phyloP scores from a whole-genome alignment of 2,113 vertebrate genomes.

The Tragelaphus scriptus region DNA sequence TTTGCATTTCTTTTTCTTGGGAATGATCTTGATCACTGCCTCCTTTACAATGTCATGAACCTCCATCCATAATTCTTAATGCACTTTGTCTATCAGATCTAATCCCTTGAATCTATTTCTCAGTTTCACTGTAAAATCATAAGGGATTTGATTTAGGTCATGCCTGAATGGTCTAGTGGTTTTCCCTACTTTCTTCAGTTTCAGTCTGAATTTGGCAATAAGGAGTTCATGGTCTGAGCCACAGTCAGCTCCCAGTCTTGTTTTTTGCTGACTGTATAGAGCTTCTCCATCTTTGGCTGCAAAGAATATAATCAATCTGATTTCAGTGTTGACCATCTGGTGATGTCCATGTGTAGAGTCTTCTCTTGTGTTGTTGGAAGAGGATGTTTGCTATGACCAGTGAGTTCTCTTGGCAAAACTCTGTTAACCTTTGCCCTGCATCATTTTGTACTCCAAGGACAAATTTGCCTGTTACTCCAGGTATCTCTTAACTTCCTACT shows the following conservation, averaged over 20 bases:
- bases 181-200: not conserved
- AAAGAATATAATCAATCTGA: not conserved
- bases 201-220: not conserved
- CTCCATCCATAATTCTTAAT: not conserved
- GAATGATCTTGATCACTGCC: not conserved
- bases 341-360: not conserved
- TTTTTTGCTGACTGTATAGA: not conserved
- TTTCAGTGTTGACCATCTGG: not conserved
- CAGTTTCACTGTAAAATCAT: not conserved
- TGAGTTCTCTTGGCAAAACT: not conserved
- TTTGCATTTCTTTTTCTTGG: not conserved
- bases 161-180: not conserved
- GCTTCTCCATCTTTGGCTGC: not conserved
- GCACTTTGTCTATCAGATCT: not conserved
- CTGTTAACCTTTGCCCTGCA: not conserved
- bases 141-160: not conserved
- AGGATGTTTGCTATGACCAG: not conserved
- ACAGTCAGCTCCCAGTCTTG: not conserved
- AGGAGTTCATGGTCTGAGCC: not conserved
- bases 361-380: not conserved
- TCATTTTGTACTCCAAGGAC: not conserved
- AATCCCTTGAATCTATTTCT: not conserved
- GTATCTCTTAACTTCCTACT: not conserved
- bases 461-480: not conserved
- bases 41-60: not conserved